Evolutionary conservation across 2,797 vertebrate genomes (phyloP).

Genomic region (Hybognathus amarus): DNA sequence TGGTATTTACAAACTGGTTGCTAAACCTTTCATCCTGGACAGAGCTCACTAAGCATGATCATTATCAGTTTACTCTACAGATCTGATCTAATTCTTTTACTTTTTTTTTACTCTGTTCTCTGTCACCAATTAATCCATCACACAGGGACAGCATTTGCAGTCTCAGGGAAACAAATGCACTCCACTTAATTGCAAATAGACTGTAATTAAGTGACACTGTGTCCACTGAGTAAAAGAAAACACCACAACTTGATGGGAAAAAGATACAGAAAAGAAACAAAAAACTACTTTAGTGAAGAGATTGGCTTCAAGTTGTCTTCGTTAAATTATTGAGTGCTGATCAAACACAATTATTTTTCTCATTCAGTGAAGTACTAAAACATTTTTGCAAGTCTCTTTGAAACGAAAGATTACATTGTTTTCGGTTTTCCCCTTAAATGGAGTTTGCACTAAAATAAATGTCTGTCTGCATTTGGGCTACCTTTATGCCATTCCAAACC

Average conservation of each 20-base stretch:
- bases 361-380: slow-evolving; percentile 8
- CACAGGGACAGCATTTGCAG: slow-evolving; percentile 29
- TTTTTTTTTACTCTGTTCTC: neutral
- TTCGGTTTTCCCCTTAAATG: neutral
- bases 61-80: slow-evolving; percentile 16
- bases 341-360: slow-evolving; percentile 58
- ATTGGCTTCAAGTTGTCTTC: slow-evolving; percentile 34
- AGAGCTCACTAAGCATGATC: neutral
- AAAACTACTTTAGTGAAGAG: slow-evolving; percentile 39
- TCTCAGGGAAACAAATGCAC: slow-evolving; percentile 54
- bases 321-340: slow-evolving; percentile 63
- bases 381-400: slow-evolving; percentile 4
- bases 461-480: neutral
- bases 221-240: slow-evolving; percentile 43
- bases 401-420: neutral
- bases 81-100: neutral
- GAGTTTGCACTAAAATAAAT: neutral
- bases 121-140: slow-evolving; percentile 41
- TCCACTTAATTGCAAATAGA: slow-evolving; percentile 57
- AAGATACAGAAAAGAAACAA: slow-evolving; percentile 14
- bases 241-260: slow-evolving; percentile 18
- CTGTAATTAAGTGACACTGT: slow-evolving; percentile 61
- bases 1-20: slow-evolving; percentile 7
- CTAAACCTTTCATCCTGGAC: slow-evolving; percentile 7
- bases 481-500: neutral